A percentile compares a stretch with the other conserved stretches of the same genome.
Evolutionary conservation across 2,113 vertebrate species (phyloP).

Genomic region (Thinocorus orbignyianus): DNA sequence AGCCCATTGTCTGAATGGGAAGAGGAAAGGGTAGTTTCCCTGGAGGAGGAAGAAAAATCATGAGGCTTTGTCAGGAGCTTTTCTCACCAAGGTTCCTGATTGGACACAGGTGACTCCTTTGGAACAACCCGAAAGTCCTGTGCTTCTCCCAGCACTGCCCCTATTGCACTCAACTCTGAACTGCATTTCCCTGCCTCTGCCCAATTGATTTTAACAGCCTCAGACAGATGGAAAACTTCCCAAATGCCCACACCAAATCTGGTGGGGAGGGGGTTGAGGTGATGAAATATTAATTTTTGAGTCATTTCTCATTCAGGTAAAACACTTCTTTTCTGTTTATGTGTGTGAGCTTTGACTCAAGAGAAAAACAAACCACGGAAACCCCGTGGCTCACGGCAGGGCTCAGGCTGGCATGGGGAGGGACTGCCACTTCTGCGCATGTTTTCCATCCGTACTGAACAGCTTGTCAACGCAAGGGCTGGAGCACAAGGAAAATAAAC

Average conservation of each 20-base stretch:
- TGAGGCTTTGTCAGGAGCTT: background rate
- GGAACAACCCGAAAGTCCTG: fast-evolving
- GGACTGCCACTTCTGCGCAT: fast-evolving
- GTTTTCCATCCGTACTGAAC: background rate
- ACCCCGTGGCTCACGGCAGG: background rate
- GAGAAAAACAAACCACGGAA: background rate
- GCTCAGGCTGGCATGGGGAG: background rate
- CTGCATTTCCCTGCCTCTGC: background rate
- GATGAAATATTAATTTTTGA: background rate
- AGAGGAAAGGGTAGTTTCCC: slow-evolving; percentile 41
- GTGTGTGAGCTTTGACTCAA: background rate
- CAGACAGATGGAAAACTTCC: background rate
- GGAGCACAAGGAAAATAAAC: background rate
- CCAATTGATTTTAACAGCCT: background rate
- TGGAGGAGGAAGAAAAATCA: background rate
- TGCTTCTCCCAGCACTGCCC: background rate
- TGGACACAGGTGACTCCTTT: background rate
- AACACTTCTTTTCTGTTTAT: background rate
- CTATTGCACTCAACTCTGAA: background rate
- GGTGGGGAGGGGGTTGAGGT: background rate
- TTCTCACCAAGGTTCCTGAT: background rate
- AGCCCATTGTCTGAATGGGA: slow-evolving; percentile 58
- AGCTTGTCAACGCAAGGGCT: background rate
- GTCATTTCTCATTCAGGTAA: background rate
- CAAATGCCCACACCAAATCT: background rate